Percentiles rank a stretch among this genome's conserved stretches.
These are phyloP conservation scores for Chloroceryle amazona DNA, from an alignment of 2,797 vertebrate species.

Conservation along the genomic window DNA sequence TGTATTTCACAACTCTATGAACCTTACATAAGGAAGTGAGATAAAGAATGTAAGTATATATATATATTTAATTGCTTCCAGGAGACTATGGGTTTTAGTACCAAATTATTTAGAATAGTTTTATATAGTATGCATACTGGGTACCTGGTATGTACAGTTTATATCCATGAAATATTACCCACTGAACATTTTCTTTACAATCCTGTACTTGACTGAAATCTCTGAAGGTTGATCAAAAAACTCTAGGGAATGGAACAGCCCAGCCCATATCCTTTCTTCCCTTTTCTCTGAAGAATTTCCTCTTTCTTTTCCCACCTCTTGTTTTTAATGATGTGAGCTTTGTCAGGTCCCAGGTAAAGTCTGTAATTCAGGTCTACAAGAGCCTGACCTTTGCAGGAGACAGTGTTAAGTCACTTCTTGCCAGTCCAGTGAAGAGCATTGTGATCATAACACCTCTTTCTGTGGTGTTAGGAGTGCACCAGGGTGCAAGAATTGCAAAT, in stretches of 20 bases:
- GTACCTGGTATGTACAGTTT: not conserved
- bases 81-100: not conserved
- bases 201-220: not conserved
- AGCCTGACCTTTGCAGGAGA: not conserved
- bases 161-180: not conserved
- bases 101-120: not conserved
- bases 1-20: slow-evolving; percentile 24
- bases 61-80: not conserved
- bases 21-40: not conserved
- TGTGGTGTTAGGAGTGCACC: not conserved
- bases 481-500: not conserved
- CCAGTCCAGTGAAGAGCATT: not conserved
- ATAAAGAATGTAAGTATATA: not conserved
- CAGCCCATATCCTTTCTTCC: not conserved
- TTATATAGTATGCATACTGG: not conserved
- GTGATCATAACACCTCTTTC: not conserved
- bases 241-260: not conserved
- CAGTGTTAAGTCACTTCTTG: not conserved
- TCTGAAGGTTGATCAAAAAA: not conserved
- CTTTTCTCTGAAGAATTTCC: not conserved
- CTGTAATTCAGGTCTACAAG: not conserved
- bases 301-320: not conserved
- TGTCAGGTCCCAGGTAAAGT: not conserved
- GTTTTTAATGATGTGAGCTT: not conserved
- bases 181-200: not conserved